phyloP scores from a whole-genome alignment of 2,797 vertebrate genomes.

The Erpetoichthys calabaricus region DNA sequence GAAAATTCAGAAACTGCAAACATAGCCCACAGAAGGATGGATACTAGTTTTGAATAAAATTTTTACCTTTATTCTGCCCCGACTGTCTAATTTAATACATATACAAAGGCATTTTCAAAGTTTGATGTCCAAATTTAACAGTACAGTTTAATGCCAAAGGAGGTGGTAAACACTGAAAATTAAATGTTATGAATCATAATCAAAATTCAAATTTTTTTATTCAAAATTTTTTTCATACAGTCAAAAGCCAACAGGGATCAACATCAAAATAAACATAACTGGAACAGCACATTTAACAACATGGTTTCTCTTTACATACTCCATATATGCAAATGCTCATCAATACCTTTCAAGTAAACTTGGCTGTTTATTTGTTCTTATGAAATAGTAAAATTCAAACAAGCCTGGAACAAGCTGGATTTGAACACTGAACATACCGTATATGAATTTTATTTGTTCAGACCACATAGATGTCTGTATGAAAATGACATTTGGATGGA shows the following conservation, averaged over 20 bases:
- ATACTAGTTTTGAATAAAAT: no score
- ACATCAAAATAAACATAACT: constrained; percentile 49
- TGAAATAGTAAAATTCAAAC: constrained; percentile 24
- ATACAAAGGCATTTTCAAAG: no score
- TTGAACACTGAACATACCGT: constrained; percentile 25
- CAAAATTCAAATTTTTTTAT: constrained; percentile 29
- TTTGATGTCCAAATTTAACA: no score
- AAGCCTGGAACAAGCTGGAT: constrained; percentile 17
- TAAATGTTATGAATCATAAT: no score
- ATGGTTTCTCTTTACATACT: neutral
- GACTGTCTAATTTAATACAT: no score
- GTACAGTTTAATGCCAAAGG: no score
- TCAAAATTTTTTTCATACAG: constrained; percentile 45
- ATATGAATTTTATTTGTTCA: constrained; percentile 11
- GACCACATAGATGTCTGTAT: constrained; percentile 33
- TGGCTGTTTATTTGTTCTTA: constrained; percentile 18
- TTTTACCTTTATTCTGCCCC: no score
- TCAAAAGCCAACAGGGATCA: constrained; percentile 48
- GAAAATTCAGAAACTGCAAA: no score
- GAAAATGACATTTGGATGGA: constrained; percentile 32
- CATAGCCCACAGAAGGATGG: no score
- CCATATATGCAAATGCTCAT: constrained; percentile 14
- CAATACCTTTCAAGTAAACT: neutral
- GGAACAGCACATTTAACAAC: constrained; percentile 28
- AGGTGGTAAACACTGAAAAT: no score